These are phyloP conservation scores for Megaceryle maxima DNA, from an alignment of 2,113 vertebrate genomes.

Conservation along the genomic window DNA sequence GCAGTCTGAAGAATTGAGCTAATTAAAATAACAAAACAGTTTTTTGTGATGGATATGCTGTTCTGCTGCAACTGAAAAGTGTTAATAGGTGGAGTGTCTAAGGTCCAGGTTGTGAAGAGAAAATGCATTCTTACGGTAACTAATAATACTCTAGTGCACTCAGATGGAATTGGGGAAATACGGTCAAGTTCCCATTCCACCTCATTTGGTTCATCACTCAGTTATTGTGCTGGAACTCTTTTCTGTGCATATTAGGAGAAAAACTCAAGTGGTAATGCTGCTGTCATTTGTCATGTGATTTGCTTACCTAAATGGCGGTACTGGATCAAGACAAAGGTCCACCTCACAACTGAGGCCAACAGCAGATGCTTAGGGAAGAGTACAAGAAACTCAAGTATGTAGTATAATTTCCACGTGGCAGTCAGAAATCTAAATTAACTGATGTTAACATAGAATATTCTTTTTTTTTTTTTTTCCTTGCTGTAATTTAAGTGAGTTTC, in stretches of 20 bases:
- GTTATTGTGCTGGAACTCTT: not conserved
- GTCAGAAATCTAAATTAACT: not conserved
- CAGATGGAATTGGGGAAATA: not conserved
- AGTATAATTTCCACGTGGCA: not conserved
- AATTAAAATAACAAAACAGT: not conserved
- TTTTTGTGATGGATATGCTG: not conserved
- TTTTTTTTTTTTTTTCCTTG: fast-evolving
- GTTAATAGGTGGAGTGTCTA: not conserved
- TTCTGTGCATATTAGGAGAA: not conserved
- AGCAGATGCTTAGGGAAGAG: not conserved
- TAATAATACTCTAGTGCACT: not conserved
- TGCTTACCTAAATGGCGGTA: not conserved
- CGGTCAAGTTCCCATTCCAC: not conserved
- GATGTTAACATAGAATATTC: not conserved
- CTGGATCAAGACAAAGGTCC: not conserved
- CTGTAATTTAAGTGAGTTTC: not conserved
- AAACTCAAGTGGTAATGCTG: not conserved
- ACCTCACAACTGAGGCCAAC: not conserved
- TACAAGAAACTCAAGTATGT: not conserved
- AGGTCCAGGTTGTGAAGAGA: not conserved
- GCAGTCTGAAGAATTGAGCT: not conserved
- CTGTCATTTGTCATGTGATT: not conserved
- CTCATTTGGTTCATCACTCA: not conserved
- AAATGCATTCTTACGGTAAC: not conserved
- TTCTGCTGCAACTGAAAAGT: not conserved